These are phyloP conservation scores for Cynopterus brachyotis DNA, from an alignment of 2,113 vertebrate genomes.

Conservation along the genomic window DNA sequence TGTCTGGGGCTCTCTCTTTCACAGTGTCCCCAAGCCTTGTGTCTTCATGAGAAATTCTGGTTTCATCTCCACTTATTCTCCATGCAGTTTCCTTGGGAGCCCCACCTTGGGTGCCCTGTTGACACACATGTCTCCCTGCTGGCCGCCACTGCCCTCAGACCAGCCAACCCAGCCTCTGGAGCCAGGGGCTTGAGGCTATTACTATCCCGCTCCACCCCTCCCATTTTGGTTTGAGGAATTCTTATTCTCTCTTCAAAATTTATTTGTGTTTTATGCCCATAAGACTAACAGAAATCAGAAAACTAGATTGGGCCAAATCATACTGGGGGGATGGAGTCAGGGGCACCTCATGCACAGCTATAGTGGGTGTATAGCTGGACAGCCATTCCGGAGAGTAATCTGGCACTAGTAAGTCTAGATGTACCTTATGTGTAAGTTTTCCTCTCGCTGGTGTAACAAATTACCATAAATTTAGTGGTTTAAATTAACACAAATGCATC, in stretches of 20 bases:
- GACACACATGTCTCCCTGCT: neutral
- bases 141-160: accelerated
- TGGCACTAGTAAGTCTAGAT: no score
- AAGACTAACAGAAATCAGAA: neutral
- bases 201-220: accelerated
- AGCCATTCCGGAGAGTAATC: neutral
- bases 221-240: neutral
- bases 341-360: accelerated
- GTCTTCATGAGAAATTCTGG: neutral
- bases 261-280: neutral
- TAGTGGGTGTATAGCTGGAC: accelerated
- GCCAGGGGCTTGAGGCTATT: neutral
- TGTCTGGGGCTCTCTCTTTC: neutral
- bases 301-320: neutral
- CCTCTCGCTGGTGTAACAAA: neutral
- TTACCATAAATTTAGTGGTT: neutral
- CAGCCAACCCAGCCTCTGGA: neutral
- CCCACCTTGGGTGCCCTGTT: no score
- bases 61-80: neutral
- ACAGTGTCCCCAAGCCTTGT: neutral
- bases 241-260: neutral
- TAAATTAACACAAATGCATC: neutral
- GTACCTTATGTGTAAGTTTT: neutral
- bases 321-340: accelerated
- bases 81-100: neutral